Evolutionary conservation across 2,888 invertebrate genomes (phyloP).

Genomic region (Harpalus rufipes): DNA sequence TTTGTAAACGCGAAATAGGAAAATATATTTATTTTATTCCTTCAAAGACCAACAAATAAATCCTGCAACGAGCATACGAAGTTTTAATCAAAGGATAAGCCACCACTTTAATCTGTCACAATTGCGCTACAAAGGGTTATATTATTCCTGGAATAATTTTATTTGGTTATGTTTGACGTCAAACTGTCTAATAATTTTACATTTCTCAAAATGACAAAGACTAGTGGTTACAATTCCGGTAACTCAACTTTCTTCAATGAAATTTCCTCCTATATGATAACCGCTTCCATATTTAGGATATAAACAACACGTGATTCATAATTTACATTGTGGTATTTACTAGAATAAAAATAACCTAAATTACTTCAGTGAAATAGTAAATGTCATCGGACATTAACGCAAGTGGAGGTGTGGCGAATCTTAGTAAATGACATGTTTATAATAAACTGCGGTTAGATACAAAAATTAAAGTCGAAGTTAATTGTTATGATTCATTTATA

Average conservation of each 20-base stretch:
- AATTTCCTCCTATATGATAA: conserved; percentile 12
- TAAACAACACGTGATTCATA: conserved; percentile 18
- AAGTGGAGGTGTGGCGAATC: not conserved
- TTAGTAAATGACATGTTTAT: not conserved
- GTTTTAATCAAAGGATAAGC: too few species aligned
- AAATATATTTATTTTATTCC: too few species aligned
- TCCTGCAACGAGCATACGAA: too few species aligned
- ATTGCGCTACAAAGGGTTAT: too few species aligned
- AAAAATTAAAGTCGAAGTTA: not conserved
- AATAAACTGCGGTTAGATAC: not conserved
- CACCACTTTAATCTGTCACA: too few species aligned
- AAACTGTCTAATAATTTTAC: conserved; percentile 13
- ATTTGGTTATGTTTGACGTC: conserved; percentile 13
- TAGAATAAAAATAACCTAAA: conserved; percentile 10
- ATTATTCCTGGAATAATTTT: not conserved
- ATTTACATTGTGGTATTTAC: conserved; percentile 11
- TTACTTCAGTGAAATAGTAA: not conserved
- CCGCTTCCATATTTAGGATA: conserved; percentile 3
- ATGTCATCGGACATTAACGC: not conserved
- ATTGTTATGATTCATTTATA: conserved; percentile 2
- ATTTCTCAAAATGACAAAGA: conserved; percentile 1
- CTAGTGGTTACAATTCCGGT: not conserved
- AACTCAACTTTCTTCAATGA: not conserved
- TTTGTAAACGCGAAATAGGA: too few species aligned
- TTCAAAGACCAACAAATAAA: too few species aligned